Evolutionary conservation across 1,140 invertebrate species (phyloP), one percentile per base, ranked within the genome.

Genomic region (Leptonema lineaticorne): DNA sequence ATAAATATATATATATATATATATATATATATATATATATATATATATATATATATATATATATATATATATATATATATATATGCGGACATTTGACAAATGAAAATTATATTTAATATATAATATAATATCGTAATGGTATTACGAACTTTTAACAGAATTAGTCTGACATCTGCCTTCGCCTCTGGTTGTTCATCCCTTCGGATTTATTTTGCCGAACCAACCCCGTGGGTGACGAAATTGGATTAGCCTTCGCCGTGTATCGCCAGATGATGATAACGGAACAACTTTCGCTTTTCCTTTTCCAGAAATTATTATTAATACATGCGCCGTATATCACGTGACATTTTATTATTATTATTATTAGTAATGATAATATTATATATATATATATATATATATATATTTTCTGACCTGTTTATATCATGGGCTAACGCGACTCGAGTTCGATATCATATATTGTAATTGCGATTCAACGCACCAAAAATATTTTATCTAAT

Each of bases 251-350:
- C 37, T 11, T 41, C 37, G 37, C 37, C 37, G 37, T 41, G 37
- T 41, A 41, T 41, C 37, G 37, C 37, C 37, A 41, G 37, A 41
- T 41, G 37, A 41, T 41, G 37, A n/a, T n/a, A n/a, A 41, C 37
- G 37, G 16, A 41, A 41, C 37, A 41, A 41, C 37, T 41, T 41
- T 41, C 9, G 37, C 37, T n/a, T n/a, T n/a, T n/a, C n/a, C n/a
- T n/a, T n/a, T n/a, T n/a, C n/a, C n/a, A 41, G 37, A 41, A 41
- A n/a, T n/a, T n/a, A n/a, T n/a, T n/a, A n/a, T n/a, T n/a, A n/a
- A n/a, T n/a, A 41, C 37, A 41, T 41, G 11, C 37, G 37, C 37
- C 37, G 37, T 16, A n/a, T n/a, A n/a, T n/a, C n/a, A n/a, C n/a
- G n/a, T n/a, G n/a, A n/a, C n/a, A n/a, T n/a, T n/a, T n/a, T n/a